Evolutionary conservation across 1,140 invertebrate genomes (phyloP), one percentile per base, ranked within the genome.

Genomic region (Sitophilus oryzae): DNA sequence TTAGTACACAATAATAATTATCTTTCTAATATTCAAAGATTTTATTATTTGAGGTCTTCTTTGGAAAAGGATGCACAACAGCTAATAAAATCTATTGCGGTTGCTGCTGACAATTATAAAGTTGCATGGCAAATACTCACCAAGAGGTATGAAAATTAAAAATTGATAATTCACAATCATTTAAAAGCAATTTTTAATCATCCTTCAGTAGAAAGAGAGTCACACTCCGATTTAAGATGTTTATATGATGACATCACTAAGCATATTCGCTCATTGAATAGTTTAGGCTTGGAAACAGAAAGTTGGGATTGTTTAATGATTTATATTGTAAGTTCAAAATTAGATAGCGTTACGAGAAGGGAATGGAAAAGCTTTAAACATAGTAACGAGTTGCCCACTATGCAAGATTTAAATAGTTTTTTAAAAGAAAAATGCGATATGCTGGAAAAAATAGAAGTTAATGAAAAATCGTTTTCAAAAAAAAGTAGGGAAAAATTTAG

Each of bases 291-390:
- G 6, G 18, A 15, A 10, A 44, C 14, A 5, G 41, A 14, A 11
- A 3, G 11, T 6, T 52, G 50, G 50, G 50, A 52, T 45, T 5
- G 2, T 6, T 3, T 44, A 2, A 8, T 52, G 2, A 34, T 52
- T 34, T 21, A 52, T 30, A 4, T 52, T 15, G 35, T 52, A 3
- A 3, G n/a, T 4, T 5, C 40, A 8, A 52, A 52, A 52, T 44
- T 52, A 21, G 41, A 52, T 52, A 3, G 9, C 23, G 20, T 3
- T 6, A 36, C 40, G 2, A 23, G 11, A 8, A 38, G 38, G 3
- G 50, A 52, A 38, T 54, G 52, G 52, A 44, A 54, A 38, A 4
- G 2, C 2, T 43, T n/a, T 14, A 15, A 3, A 25, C 3, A 52
- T 16, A 25, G 2, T 1, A 3, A 3, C 5, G 15, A 35, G 35